Evolutionary conservation across 2,888 invertebrate genomes (phyloP).

Genomic region (Podotricha telesiphe): DNA sequence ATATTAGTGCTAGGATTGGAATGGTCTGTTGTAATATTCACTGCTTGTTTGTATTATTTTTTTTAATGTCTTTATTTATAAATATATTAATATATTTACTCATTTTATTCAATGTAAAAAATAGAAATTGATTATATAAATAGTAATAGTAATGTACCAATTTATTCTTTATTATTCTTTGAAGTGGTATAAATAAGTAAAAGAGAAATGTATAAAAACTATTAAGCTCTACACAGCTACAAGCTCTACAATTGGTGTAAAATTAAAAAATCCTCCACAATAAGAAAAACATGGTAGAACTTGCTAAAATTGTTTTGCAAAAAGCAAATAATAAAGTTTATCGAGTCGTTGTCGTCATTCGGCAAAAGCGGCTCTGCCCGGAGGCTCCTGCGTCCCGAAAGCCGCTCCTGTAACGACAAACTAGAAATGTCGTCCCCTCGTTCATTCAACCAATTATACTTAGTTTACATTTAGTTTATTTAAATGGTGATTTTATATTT

Average conservation of each 20-base stretch:
- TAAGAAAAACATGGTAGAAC: not conserved
- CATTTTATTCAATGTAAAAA: too few relatives aligned
- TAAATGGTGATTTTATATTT: slow-evolving; percentile 1
- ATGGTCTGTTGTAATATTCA: not conserved
- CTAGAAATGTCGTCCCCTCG: slow-evolving; percentile 33
- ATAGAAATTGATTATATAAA: too few relatives aligned
- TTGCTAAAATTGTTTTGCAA: slow-evolving; percentile 2
- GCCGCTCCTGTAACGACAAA: slow-evolving; percentile 24
- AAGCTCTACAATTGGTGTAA: too few relatives aligned
- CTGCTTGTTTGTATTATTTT: too few relatives aligned
- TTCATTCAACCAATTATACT: slow-evolving; percentile 25
- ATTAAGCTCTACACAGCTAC: too few relatives aligned
- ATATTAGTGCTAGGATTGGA: not conserved
- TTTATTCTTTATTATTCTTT: too few relatives aligned
- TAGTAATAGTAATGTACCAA: too few relatives aligned
- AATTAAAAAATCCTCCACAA: not conserved
- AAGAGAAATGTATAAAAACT: too few relatives aligned
- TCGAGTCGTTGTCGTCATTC: slow-evolving; percentile 15
- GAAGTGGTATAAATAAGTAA: too few relatives aligned
- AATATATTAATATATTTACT: too few relatives aligned
- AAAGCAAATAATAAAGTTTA: slow-evolving; percentile 9
- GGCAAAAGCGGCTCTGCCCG: slow-evolving; percentile 3
- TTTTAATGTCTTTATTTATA: too few relatives aligned
- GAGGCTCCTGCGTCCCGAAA: slow-evolving; percentile 25
- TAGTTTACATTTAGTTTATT: slow-evolving; percentile 11